Evolutionary conservation across 2,888 invertebrate species (phyloP), one percentile per base, ranked within the genome.

Genomic region (Ormyrus rosae): DNA sequence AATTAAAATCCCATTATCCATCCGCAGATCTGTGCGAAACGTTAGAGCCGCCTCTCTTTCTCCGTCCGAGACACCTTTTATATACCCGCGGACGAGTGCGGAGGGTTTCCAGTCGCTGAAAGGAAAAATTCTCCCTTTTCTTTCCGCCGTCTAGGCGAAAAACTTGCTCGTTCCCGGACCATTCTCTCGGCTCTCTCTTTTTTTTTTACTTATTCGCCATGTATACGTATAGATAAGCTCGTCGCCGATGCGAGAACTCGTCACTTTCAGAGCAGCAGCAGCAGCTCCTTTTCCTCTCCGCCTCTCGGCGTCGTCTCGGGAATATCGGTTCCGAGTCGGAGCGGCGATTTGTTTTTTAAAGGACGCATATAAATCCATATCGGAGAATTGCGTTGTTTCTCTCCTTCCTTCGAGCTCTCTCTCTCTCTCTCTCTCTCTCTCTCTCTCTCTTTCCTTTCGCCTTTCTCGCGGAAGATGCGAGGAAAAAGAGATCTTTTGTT

Each of bases 1-100:
- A 80, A 75, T 75, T 75, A 80, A 80, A 75, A 75, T 70, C 75
- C 70, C 75, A 80, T 80, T 80, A 75, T 75, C 75, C 75, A 19
- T 48, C 8, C 34, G 56, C 34, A 61, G 55, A 68, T 73, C 61
- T 73, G n/a, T 46, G 10, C 6, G 64, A 55, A 55, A 69, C 13
- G n/a, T 53, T 6, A 9, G 11, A 13, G 48, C 10, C 46, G 46
- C 7, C 45, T 34, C 19, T 13, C 19, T 13, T 60, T 51, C 46
- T 53, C 46, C 72, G 45, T 46, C 56, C 13, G 46, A 61, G 61
- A 64, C 68, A 76, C 53, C 13, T 34, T 53, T 53, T 64, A 53
- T 65, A 50, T 55, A 63, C 7, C 10, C 45, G 5, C 13, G 48
- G 34, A 61, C 56, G 56, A 56, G 76, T 64, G 58, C 70, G 51